These are phyloP conservation scores for Pedetes capensis DNA, from an alignment of 2,113 vertebrate species.

Conservation along the genomic window DNA sequence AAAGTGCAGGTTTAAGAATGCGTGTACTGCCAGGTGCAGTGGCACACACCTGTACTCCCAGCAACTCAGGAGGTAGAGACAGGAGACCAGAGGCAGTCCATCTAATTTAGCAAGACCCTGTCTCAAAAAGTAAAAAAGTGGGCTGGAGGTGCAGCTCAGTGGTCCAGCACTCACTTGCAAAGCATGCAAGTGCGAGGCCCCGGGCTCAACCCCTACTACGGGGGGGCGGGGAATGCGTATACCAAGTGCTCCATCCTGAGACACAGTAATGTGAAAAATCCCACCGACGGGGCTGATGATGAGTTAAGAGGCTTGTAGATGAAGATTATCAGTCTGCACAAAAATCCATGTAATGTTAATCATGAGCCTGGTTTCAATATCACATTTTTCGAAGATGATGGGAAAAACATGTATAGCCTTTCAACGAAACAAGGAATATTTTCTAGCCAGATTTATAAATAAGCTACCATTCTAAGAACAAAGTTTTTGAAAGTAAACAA, in stretches of 20 bases:
- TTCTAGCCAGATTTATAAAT: not conserved
- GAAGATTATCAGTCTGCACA: not conserved
- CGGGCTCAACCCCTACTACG: too few relatives aligned
- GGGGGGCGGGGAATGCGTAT: too few relatives aligned
- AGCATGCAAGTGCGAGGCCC: too few relatives aligned
- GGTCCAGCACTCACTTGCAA: too few relatives aligned
- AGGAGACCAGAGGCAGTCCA: too few relatives aligned
- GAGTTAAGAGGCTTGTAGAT: not conserved
- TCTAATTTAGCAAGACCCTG: too few relatives aligned
- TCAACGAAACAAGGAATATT: not conserved
- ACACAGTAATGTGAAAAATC: not conserved
- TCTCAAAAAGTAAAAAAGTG: too few relatives aligned
- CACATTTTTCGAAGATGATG: not conserved
- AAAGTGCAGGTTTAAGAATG: rapidly evolving
- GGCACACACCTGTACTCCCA: too few relatives aligned
- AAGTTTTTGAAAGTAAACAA: not conserved
- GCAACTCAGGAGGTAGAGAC: too few relatives aligned
- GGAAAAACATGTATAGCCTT: not conserved
- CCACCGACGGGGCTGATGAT: rapidly evolving
- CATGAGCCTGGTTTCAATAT: not conserved
- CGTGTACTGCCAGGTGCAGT: too few relatives aligned
- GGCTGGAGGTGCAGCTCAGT: too few relatives aligned
- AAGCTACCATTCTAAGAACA: not conserved
- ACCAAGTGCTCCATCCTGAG: not conserved
- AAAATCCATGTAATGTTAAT: not conserved